These are phyloP conservation scores for Laspeyria flexula DNA, from an alignment of 2,888 invertebrate genomes.

Conservation along the genomic window DNA sequence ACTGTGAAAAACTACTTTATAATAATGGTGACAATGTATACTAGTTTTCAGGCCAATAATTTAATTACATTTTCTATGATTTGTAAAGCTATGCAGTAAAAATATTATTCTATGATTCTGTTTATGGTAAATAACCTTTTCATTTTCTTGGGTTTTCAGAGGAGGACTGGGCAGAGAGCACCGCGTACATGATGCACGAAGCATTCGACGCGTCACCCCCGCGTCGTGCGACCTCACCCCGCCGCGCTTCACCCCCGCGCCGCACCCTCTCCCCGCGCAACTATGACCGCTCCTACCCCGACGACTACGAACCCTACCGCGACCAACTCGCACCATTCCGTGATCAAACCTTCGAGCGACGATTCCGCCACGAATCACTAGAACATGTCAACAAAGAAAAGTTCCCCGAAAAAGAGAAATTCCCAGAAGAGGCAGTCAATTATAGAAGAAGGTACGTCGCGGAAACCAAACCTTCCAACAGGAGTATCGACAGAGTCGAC, in stretches of 20 bases:
- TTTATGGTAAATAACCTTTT: not conserved
- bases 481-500: constrained; percentile 77
- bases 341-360: constrained; percentile 71
- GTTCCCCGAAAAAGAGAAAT: constrained; percentile 63
- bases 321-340: constrained; percentile 76
- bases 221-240: constrained; percentile 65
- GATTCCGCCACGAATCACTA: constrained; percentile 78
- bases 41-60: no score
- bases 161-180: constrained; percentile 91
- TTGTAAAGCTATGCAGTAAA: no score
- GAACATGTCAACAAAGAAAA: constrained; percentile 69
- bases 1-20: no score
- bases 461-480: constrained; percentile 77
- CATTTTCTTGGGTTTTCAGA: constrained; percentile 81
- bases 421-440: constrained; percentile 65
- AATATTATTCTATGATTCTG: no score
- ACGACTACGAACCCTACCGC: constrained; percentile 60
- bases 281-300: constrained; percentile 59
- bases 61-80: no score
- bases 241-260: constrained; percentile 57
- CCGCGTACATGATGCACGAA: constrained; percentile 88
- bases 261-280: constrained; percentile 61
- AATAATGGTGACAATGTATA: no score
- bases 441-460: constrained; percentile 83
- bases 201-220: constrained; percentile 81